Base-by-base conservation (phyloP, 1,140 invertebrate species). In the Ceratosolen solmsi region DNA sequence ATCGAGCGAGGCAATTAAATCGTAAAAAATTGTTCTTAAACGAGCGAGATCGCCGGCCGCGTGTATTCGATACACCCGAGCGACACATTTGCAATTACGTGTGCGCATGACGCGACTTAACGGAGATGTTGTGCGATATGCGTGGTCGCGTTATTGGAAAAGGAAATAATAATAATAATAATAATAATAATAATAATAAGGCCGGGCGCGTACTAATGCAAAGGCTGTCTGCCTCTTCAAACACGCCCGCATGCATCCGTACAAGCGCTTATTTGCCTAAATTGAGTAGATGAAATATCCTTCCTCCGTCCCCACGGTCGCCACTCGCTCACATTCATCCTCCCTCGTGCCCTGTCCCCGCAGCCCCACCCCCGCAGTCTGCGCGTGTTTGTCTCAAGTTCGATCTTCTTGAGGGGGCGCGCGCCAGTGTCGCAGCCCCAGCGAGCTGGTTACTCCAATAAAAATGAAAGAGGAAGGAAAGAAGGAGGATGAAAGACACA, bases 281-380 rank as follows among this genome's bases (percentile, higher is more conserved):
- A 76, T 81, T 81, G 65, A 80, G 71, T 74, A 80, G 71, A 54
- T 46, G 71, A 58, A 79, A 58, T 71, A 49, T 51, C 82, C 78
- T 56, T 79, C 73, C 84, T 85, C 36, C 13, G 9, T 85, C 86
- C 41, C 13, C n/a, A 0, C 4, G 84, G 86, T 85, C 84, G 87
- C 87, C 36, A 85, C 17, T 46, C 41, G 7, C 70, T 49, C 25
- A 11, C 46, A 22, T 27, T 22, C 51, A 15, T n/a, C n/a, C n/a
- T n/a, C n/a, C 51, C 17, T 54, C 20, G 20, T 9, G 20, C 17
- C 20, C 51, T 15, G 51, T 54, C 9, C 51, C 17, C n/a, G n/a
- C n/a, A n/a, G n/a, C n/a, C n/a, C n/a, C n/a, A n/a, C n/a, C n/a
- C n/a, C n/a, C n/a, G n/a, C n/a, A n/a, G n/a, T n/a, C n/a, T n/a